Evolutionary conservation across 2,888 invertebrate species (phyloP).

Genomic region (Teleogryllus oceanicus): DNA sequence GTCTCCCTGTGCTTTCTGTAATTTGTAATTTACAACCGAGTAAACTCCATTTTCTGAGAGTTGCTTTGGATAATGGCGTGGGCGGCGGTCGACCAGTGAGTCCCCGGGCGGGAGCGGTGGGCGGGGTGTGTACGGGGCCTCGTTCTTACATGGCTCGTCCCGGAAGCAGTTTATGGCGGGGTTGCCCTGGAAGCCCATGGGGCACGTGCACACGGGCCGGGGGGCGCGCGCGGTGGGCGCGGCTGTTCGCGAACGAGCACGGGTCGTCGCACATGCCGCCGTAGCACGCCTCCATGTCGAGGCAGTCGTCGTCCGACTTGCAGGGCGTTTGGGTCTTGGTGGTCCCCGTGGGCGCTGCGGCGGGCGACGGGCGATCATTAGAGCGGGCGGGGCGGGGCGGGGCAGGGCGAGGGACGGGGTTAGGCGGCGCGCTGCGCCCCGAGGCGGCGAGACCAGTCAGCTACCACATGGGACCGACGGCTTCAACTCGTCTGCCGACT

Average conservation of each 20-base stretch:
- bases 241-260: slow-evolving; percentile 49
- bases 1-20: too few relatives aligned
- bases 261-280: slow-evolving; percentile 55
- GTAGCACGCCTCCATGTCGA: slow-evolving; percentile 45
- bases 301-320: slow-evolving; percentile 46
- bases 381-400: background rate
- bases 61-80: too few relatives aligned
- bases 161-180: slow-evolving; percentile 76
- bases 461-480: too few relatives aligned
- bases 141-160: slow-evolving; percentile 68
- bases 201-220: slow-evolving; percentile 57
- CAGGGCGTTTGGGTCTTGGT: slow-evolving; percentile 41
- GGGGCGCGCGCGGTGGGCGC: slow-evolving; percentile 46
- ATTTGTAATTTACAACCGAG: too few relatives aligned
- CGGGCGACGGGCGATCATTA: background rate
- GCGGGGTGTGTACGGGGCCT: background rate
- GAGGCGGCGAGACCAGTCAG: too few relatives aligned
- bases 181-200: slow-evolving; percentile 75
- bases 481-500: too few relatives aligned
- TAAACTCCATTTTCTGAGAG: too few relatives aligned
- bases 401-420: background rate
- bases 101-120: background rate
- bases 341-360: slow-evolving; percentile 39
- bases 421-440: too few relatives aligned
- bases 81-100: too few relatives aligned